phyloP scores from a whole-genome alignment of 2,113 vertebrate species.

The Urocolius indicus region DNA sequence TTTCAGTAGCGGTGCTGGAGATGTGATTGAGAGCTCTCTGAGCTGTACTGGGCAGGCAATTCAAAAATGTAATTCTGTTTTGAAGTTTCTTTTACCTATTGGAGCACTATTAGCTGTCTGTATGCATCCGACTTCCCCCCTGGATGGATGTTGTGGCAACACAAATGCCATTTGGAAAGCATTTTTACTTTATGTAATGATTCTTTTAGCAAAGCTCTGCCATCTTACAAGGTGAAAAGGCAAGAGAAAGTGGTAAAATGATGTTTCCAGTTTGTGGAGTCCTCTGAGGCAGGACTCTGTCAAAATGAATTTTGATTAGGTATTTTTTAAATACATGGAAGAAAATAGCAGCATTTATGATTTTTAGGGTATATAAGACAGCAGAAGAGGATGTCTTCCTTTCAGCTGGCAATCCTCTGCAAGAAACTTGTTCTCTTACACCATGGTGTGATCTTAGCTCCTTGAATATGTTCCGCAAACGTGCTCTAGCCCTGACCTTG shows the following conservation, averaged over 20 bases:
- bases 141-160: not conserved
- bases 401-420: not conserved
- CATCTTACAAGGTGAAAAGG: not conserved
- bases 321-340: too few species aligned
- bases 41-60: not conserved
- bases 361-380: not conserved
- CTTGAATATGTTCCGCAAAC: not conserved
- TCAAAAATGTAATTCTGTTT: not conserved
- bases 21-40: not conserved
- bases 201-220: not conserved
- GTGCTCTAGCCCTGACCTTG: slow-evolving; percentile 30
- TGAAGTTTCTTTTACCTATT: not conserved
- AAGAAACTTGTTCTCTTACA: not conserved
- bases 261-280: not conserved
- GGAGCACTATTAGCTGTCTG: not conserved
- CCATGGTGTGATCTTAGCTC: not conserved
- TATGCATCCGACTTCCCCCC: not conserved
- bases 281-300: not conserved
- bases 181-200: not conserved
- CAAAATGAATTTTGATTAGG: not conserved
- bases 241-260: not conserved
- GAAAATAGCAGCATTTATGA: too few species aligned
- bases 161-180: not conserved
- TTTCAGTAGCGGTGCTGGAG: not conserved
- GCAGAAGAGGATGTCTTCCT: not conserved